Evolutionary conservation across 2,797 vertebrate genomes (phyloP).

Genomic region (Alca torda): DNA sequence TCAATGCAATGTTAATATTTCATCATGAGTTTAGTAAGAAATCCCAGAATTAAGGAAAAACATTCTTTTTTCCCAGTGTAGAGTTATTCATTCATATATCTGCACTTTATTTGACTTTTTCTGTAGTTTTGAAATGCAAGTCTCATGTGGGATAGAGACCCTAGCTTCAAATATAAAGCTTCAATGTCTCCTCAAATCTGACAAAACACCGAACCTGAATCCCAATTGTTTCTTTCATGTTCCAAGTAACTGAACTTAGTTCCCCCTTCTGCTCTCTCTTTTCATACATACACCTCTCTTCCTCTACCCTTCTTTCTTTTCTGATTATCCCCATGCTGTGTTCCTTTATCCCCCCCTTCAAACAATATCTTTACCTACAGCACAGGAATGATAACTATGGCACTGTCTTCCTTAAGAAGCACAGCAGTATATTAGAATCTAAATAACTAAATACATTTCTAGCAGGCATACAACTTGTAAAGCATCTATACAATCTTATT

Average conservation of each 20-base stretch:
- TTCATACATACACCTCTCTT: background rate
- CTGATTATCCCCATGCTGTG: background rate
- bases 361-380: background rate
- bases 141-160: background rate
- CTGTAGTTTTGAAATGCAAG: background rate
- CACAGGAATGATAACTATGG: background rate
- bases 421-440: background rate
- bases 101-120: background rate
- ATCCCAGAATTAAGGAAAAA: background rate
- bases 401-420: background rate
- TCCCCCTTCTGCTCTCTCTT: background rate
- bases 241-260: background rate
- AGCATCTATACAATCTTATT: background rate
- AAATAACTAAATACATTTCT: background rate
- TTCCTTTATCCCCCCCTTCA: background rate
- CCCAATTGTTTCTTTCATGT: background rate
- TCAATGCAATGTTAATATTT: background rate
- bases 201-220: background rate
- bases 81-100: background rate
- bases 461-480: background rate
- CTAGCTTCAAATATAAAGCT: background rate
- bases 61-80: accelerated
- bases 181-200: background rate
- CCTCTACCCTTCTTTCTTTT: background rate
- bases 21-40: background rate